Evolutionary conservation across 2,888 invertebrate species (phyloP), one percentile per base, ranked within the genome.

Genomic region (Athetis lepigone): DNA sequence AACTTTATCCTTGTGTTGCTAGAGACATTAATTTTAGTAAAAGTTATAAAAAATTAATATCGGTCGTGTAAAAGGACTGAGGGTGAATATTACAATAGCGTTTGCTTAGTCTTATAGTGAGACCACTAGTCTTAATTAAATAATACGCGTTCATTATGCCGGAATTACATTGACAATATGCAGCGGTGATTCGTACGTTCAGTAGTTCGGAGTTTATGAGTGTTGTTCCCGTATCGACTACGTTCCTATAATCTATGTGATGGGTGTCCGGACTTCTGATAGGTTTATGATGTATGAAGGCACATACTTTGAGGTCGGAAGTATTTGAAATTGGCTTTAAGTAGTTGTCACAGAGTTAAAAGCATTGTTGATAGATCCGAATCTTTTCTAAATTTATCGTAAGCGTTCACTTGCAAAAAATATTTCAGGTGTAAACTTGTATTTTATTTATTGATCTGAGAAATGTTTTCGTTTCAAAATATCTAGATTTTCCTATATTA

Each of bases 131-230:
- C n/a, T 55, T 13, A 51, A 13, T 43, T 56, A 51, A 59, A 63
- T 49, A 70, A 72, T 56, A 74, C 62, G 80, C 81, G 79, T 86
- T 81, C 68, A 80, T 77, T 84, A 81, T 78, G 81, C 59, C 77
- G 80, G 76, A 82, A 83, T 82, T 86, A 89, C 88, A 88, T 84
- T 89, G 92, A 92, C 92, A 92, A 92, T 92, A 92, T 88, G 77
- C 81, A 83, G 76, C 66, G 85, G 92, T 92, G 92, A 92, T 92
- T 89, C 81, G 83, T 82, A 87, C 86, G 91, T 93, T 93, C 86
- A 80, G 85, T 92, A 91, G 90, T 90, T 86, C 79, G 90, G 86
- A 91, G 90, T 93, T 83, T 92, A 92, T 81, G 81, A 83, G 81
- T 87, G 91, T 94, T 93, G 85, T 87, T 81, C 76, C 75, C 75